These are phyloP conservation scores for Notothenia rossii DNA, from an alignment of 2,113 vertebrate genomes.

Conservation along the genomic window DNA sequence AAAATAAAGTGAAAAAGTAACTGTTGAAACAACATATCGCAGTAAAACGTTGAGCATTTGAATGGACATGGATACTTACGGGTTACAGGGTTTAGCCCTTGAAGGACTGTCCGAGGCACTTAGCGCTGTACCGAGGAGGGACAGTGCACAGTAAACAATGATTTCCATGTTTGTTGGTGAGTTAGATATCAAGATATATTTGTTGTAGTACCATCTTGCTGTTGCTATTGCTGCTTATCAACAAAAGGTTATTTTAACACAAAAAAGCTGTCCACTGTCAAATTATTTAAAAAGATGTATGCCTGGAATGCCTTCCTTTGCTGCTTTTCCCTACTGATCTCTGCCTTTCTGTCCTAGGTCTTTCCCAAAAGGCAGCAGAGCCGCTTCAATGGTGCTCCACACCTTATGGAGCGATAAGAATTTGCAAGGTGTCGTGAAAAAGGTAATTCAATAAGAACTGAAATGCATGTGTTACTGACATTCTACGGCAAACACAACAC, in stretches of 20 bases:
- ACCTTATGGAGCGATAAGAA: slow-evolving; percentile 91
- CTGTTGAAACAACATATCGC: no score
- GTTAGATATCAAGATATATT: neutral
- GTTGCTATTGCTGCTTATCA: neutral
- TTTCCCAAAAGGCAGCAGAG: slow-evolving; percentile 83
- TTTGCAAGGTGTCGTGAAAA: slow-evolving; percentile 87
- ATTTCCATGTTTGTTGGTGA: no score
- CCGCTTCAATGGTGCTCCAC: slow-evolving; percentile 89
- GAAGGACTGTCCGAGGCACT: no score
- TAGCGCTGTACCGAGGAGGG: no score
- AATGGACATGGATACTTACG: no score
- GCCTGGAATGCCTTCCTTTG: neutral
- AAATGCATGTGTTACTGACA: neutral
- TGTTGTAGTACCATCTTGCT: neutral
- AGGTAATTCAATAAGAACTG: slow-evolving; percentile 80
- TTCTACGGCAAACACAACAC: neutral
- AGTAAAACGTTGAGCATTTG: no score
- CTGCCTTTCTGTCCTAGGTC: slow-evolving; percentile 38
- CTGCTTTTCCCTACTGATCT: neutral
- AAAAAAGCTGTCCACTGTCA: neutral
- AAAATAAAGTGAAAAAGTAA: no score
- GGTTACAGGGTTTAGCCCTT: no score
- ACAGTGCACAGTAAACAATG: no score
- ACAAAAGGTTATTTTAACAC: neutral
- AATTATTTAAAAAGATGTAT: neutral